Percentiles rank a stretch among this genome's conserved stretches.
These are phyloP conservation scores for Drosophila nikananu DNA, from an alignment of 1,140 invertebrate genomes.

Conservation along the genomic window DNA sequence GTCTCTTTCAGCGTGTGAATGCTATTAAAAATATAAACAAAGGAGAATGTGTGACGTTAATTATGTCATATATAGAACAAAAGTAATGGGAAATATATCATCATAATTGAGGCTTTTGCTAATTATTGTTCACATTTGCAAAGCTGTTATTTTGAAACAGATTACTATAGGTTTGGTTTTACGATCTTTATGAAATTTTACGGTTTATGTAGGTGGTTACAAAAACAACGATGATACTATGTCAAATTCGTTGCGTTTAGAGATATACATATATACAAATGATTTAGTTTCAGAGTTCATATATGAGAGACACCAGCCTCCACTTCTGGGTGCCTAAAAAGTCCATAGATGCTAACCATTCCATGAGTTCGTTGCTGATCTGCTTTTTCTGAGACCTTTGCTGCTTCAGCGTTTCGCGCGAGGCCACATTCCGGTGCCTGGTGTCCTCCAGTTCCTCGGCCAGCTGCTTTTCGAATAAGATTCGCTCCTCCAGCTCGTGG, in stretches of 20 bases:
- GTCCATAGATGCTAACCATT: constrained; percentile 32
- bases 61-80: constrained; percentile 3
- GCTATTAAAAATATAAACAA: constrained; percentile 35
- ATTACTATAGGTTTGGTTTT: not conserved
- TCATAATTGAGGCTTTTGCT: not conserved
- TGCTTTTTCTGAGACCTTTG: constrained; percentile 1
- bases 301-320: no score
- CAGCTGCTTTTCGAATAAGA: constrained; percentile 12
- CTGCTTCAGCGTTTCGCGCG: constrained; percentile 16
- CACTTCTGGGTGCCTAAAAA: not conserved
- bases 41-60: not conserved
- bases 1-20: constrained; percentile 52
- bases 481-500: constrained; percentile 31
- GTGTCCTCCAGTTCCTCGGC: constrained; percentile 15
- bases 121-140: not conserved
- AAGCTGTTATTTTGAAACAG: not conserved
- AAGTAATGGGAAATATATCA: not conserved
- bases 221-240: not conserved
- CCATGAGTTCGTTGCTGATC: constrained; percentile 22
- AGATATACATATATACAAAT: not conserved
- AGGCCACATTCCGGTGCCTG: constrained; percentile 8
- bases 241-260: not conserved
- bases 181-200: not conserved
- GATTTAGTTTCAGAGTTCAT: not conserved
- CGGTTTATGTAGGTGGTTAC: not conserved